phyloP scores from a whole-genome alignment of 2,113 vertebrate species.

The Engystomops pustulosus region DNA sequence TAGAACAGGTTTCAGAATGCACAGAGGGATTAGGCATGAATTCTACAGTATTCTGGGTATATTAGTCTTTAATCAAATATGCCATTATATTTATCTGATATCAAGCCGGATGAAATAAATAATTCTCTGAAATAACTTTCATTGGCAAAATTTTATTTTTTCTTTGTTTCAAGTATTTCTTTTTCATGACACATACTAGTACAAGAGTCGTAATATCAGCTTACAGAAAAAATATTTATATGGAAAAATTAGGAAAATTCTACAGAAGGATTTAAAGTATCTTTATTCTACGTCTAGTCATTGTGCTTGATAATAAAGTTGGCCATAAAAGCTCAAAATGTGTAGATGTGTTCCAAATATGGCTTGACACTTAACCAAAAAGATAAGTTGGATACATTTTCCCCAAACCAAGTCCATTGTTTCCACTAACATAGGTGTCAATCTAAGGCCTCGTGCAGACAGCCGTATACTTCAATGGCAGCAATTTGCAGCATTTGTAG shows the following conservation, averaged over 20 bases:
- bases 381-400: neutral
- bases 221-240: too few species aligned
- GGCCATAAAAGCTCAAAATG: too few species aligned
- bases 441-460: too few species aligned
- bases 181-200: neutral
- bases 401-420: neutral
- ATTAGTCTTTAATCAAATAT: slow-evolving; percentile 64
- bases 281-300: too few species aligned
- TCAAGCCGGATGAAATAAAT: slow-evolving; percentile 8
- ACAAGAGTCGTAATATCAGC: neutral
- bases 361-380: too few species aligned
- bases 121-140: slow-evolving; percentile 26
- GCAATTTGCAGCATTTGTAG: too few species aligned
- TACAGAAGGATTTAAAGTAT: too few species aligned
- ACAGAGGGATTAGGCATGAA: slow-evolving; percentile 64
- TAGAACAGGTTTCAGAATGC: slow-evolving; percentile 65
- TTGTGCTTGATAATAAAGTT: too few species aligned
- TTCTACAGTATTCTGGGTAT: slow-evolving; percentile 61
- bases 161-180: neutral
- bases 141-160: neutral
- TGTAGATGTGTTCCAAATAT: too few species aligned
- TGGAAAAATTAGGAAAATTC: too few species aligned
- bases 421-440: neutral
- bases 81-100: slow-evolving; percentile 36
- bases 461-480: too few species aligned